Evolutionary conservation across 2,113 vertebrate species (phyloP), one percentile per base, ranked within the genome.

Genomic region (Leptobrachium leishanense): DNA sequence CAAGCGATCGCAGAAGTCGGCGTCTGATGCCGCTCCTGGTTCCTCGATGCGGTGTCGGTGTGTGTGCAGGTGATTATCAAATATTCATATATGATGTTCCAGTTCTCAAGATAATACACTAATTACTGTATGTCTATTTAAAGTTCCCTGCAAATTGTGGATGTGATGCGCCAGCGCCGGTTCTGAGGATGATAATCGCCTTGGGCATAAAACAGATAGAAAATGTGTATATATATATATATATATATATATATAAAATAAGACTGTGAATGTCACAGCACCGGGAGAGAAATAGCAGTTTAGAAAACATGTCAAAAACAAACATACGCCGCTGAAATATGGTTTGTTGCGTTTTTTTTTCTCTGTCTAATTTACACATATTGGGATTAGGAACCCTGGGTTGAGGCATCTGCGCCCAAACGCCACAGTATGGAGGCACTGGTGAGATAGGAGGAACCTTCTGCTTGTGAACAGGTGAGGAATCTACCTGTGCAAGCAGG

Each of bases 81-180:
- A 79, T 79, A 79, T 79, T 79, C 59, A 79, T 79, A 64, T 83
- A 86, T 82, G 87, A 84, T 72, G 78, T 31, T 65, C 31, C 81
- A 75, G 85, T 82, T 83, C 85, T 82, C 71, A 9, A 76, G 86
- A 84, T 89, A 88, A 86, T 74, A 54, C 84, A 82, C 83, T 86
- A 86, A 85, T 86, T 86, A 50, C 46, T 50, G 46, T 4, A 73
- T 69, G 68, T 76, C 84, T 84, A 67, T 85, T 88, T 84, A 84
- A 86, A 84, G 88, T 85, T 81, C 85, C 77, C 85, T 87, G 68
- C 72, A 76, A 54, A 80, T 81, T 73, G 81, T 85, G 75, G 82
- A 81, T 76, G 75, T 76, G 75, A 70, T 82, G 42, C 75, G 82
- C 15, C 46, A 75, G 44, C 59, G 2, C 42, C 41, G 81, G 75